These are phyloP conservation scores for Rhinogobio ventralis DNA, from an alignment of 2,797 vertebrate genomes.

Conservation along the genomic window DNA sequence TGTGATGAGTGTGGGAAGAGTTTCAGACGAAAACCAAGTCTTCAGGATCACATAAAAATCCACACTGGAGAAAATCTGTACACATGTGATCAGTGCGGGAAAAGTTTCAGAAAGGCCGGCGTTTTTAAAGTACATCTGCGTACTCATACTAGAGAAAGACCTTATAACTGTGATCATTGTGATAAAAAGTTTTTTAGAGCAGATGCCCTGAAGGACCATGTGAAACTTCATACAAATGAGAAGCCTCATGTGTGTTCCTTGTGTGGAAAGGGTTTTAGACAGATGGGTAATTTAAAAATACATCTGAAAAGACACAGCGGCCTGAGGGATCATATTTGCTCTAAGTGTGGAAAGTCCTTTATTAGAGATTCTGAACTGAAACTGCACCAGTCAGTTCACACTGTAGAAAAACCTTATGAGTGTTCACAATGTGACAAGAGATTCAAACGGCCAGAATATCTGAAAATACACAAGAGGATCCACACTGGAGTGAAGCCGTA, in stretches of 20 bases:
- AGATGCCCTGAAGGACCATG: not conserved
- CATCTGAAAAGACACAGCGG: slow-evolving; percentile 2
- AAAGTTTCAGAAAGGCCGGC: not conserved
- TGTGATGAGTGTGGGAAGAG: not conserved
- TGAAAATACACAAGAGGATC: not conserved
- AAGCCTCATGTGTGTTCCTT: not conserved
- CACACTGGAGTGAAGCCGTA: not conserved
- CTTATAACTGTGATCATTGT: not conserved
- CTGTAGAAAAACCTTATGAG: not conserved
- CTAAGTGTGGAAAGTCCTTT: not conserved
- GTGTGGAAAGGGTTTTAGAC: not conserved
- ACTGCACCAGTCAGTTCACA: not conserved
- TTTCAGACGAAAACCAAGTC: not conserved
- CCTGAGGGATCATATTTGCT: not conserved
- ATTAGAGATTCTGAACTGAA: not conserved
- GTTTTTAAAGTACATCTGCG: not conserved
- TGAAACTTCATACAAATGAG: not conserved
- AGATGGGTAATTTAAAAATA: slow-evolving; percentile 1
- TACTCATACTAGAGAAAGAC: not conserved
- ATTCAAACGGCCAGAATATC: not conserved
- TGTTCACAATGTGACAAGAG: not conserved
- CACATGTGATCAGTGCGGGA: not conserved
- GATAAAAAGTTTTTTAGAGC: not conserved
- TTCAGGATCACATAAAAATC: not conserved
- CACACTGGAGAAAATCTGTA: not conserved